Evolutionary conservation across 2,888 invertebrate species (phyloP).

Genomic region (Catocala fraxini): DNA sequence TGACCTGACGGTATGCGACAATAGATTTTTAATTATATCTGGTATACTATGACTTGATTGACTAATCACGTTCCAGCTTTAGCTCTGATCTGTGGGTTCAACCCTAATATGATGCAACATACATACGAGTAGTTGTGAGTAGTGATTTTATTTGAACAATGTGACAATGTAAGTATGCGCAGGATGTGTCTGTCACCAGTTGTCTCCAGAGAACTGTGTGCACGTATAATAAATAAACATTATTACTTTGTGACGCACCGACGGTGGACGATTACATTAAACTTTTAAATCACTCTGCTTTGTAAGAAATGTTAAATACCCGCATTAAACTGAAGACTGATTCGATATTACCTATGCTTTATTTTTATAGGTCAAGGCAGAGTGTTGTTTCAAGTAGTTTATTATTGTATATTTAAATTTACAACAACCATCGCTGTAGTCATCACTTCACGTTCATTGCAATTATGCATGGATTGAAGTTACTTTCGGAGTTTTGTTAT

Average conservation of each 20-base stretch:
- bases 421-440: no score
- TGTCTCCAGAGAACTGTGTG: slow-evolving; percentile 55
- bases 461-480: no score
- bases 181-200: slow-evolving; percentile 68
- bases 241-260: slow-evolving; percentile 56
- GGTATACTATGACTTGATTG: no score
- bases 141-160: slow-evolving; percentile 46
- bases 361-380: slow-evolving; percentile 18
- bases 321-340: slow-evolving; percentile 58
- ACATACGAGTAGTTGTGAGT: slow-evolving; percentile 17
- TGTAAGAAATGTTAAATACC: slow-evolving; percentile 52
- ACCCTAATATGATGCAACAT: not conserved
- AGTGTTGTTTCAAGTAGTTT: no score
- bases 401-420: no score
- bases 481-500: no score
- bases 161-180: slow-evolving; percentile 48
- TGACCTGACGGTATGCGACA: no score
- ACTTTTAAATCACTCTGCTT: slow-evolving; percentile 63
- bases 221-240: slow-evolving; percentile 68
- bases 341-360: slow-evolving; percentile 49
- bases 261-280: slow-evolving; percentile 50
- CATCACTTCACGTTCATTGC: no score
- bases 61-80: no score
- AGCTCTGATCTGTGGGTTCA: slow-evolving; percentile 1
- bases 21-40: no score